phyloP scores from a whole-genome alignment of 2,888 invertebrate genomes.

The Acanthosoma haemorrhoidale region DNA sequence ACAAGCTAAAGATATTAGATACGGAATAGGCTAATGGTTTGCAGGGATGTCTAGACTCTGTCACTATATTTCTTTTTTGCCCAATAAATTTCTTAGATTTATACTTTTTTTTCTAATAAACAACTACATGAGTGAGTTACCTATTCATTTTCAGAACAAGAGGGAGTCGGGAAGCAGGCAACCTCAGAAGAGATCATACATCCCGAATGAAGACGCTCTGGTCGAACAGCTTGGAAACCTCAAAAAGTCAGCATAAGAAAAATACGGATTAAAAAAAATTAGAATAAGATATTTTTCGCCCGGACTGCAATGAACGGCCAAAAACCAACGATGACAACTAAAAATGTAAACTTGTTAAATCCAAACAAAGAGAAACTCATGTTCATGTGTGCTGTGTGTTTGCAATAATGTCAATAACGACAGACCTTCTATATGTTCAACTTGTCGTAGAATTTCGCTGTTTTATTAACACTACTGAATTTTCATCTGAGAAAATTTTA shows the following conservation, averaged over 20 bases:
- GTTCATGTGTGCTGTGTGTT: conserved; percentile 26
- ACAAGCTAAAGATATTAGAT: no score
- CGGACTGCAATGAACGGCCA: neutral
- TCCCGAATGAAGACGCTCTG: conserved; percentile 58
- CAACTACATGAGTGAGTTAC: no score
- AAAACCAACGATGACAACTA: conserved; percentile 4
- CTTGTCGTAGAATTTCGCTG: conserved; percentile 5
- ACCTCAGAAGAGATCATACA: conserved; percentile 56
- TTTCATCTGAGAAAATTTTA: neutral
- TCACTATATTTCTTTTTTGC: no score
- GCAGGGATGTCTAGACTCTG: no score
- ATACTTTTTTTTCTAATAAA: no score
- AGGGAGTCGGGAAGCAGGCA: conserved; percentile 31
- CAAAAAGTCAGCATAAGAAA: conserved; percentile 48
- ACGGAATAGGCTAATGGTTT: no score
- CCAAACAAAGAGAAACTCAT: neutral
- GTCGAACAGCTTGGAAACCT: conserved; percentile 60
- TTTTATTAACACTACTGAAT: neutral
- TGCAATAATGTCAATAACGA: conserved; percentile 23
- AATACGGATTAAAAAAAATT: neutral
- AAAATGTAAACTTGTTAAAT: neutral
- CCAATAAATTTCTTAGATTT: no score
- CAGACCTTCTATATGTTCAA: conserved; percentile 8
- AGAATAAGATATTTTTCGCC: neutral
- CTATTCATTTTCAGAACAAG: conserved; percentile 47